Conservation (phyloP, 35 echinoderm and acorn worm genomes). For the Apostichopus californicus region DNA sequence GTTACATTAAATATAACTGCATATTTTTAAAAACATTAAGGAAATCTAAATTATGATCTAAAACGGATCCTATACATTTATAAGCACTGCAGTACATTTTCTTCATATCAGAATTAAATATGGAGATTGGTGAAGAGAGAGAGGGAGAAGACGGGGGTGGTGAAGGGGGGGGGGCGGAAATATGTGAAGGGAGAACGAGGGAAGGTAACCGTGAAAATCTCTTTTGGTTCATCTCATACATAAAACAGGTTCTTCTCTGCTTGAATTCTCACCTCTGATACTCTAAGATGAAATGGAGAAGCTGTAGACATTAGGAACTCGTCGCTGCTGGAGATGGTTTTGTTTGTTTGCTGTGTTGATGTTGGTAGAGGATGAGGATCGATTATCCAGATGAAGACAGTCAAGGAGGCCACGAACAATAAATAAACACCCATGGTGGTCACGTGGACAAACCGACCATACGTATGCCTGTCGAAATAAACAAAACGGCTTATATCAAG, state of each 20-base stretch:
- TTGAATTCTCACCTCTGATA: not conserved
- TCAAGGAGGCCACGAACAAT: slow-evolving; percentile 63
- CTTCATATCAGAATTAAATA: no score
- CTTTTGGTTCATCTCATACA: no score
- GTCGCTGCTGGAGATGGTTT: not conserved
- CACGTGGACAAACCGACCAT: slow-evolving; percentile 53
- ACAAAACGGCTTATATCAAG: not conserved
- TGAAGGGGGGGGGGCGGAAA: no score
- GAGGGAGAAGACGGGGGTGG: no score
- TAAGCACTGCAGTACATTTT: no score
- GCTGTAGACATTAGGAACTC: not conserved
- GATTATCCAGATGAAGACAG: slow-evolving; percentile 46
- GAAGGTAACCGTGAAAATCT: no score
- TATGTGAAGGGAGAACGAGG: no score
- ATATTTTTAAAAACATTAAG: no score
- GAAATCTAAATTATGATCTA: no score
- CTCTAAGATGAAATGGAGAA: not conserved
- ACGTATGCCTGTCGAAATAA: slow-evolving; percentile 33
- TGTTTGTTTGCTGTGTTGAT: not conserved
- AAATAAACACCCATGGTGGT: slow-evolving; percentile 54
- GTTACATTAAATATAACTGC: no score
- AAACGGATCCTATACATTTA: no score
- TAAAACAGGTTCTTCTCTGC: not conserved
- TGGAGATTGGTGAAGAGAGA: no score
- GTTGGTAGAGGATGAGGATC: slow-evolving; percentile 25